Percentiles rank a stretch among this genome's conserved stretches.
Evolutionary conservation across 2,888 invertebrate species (phyloP).

Genomic region (Parascotia fuliginaria): DNA sequence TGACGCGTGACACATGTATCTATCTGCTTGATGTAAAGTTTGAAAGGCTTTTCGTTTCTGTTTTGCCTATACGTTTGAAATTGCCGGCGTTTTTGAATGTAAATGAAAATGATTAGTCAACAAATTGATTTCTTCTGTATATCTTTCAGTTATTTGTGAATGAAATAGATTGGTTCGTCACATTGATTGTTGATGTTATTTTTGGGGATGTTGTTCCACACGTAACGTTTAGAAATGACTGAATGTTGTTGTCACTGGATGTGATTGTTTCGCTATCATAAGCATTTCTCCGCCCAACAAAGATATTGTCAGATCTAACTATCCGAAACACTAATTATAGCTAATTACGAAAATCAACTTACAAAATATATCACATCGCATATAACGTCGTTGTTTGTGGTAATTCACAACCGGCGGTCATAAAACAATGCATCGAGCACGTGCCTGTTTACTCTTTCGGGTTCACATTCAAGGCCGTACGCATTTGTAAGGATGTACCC

Average conservation of each 20-base stretch:
- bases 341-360: conserved; percentile 4
- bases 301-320: conserved; percentile 3
- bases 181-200: conserved; percentile 1
- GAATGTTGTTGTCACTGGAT: conserved; percentile 19
- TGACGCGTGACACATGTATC: conserved; percentile 76
- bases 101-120: conserved; percentile 4
- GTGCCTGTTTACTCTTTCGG: conserved; percentile 84
- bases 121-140: not conserved
- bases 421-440: conserved; percentile 85
- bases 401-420: conserved; percentile 70
- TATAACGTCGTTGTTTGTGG: conserved; percentile 52
- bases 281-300: conserved; percentile 1
- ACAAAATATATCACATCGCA: conserved; percentile 23
- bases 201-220: not conserved
- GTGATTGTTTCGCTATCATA: conserved; percentile 17
- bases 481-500: conserved; percentile 85
- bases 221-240: conserved; percentile 4
- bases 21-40: conserved; percentile 55
- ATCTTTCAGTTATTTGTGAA: not conserved
- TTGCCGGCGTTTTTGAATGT: conserved; percentile 14
- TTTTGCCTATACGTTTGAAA: conserved; percentile 30
- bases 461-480: conserved; percentile 85
- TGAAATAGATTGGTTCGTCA: not conserved
- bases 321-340: conserved; percentile 1
- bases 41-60: conserved; percentile 57